Evolutionary conservation across 2,113 vertebrate species (phyloP).

Genomic region (Vidua macroura): DNA sequence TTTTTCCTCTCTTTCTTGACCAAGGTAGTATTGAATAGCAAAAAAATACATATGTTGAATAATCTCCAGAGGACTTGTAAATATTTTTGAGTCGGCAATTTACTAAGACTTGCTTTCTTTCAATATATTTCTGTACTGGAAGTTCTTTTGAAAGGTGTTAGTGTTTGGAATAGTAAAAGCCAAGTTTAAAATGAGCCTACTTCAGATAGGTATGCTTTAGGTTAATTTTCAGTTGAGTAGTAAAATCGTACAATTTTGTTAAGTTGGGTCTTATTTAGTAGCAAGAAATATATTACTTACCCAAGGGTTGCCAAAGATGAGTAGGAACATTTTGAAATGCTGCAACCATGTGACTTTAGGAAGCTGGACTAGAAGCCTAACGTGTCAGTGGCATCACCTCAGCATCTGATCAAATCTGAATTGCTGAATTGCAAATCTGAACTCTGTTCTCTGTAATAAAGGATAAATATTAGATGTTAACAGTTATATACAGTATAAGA

Average conservation of each 20-base stretch:
- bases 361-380: neutral
- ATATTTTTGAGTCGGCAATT: neutral
- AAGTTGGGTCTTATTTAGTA: neutral
- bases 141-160: neutral
- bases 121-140: neutral
- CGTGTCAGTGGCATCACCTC: rapidly evolving
- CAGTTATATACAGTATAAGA: neutral
- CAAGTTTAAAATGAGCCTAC: neutral
- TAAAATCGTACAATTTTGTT: neutral
- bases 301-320: neutral
- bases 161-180: neutral
- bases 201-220: neutral
- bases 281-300: rapidly evolving
- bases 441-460: neutral
- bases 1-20: neutral
- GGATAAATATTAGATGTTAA: neutral
- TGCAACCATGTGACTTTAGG: neutral
- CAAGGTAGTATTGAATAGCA: neutral
- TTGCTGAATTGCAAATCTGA: neutral
- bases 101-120: neutral
- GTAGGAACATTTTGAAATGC: neutral
- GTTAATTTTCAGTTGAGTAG: neutral
- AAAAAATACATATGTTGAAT: neutral
- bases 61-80: neutral
- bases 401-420: neutral